phyloP scores from a whole-genome alignment of 64 coral and sea anemone species.

The Montipora sp. region DNA sequence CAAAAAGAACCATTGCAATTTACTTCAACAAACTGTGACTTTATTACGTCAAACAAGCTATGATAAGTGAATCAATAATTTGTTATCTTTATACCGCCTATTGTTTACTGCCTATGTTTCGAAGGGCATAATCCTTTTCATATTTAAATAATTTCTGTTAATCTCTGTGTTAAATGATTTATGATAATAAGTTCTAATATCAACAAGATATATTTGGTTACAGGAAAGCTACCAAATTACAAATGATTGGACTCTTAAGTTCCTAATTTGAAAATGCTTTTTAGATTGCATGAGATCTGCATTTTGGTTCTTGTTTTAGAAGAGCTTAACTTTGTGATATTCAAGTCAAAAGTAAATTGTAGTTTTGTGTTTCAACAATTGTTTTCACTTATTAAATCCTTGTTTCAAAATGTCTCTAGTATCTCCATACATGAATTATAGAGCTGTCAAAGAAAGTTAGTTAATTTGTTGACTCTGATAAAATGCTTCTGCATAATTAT shows the following conservation, averaged over 20 bases:
- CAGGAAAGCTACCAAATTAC: neutral
- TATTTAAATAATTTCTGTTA: neutral
- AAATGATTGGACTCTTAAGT: neutral
- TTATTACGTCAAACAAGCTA: slow-evolving; percentile 40
- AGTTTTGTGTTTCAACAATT: slow-evolving; percentile 29
- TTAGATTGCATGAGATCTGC: neutral
- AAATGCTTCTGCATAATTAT: slow-evolving; percentile 42
- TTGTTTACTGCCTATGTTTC: slow-evolving; percentile 33
- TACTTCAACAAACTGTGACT: slow-evolving; percentile 34
- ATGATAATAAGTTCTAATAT: neutral
- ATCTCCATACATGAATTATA: neutral
- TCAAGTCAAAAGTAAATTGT: slow-evolving; percentile 19
- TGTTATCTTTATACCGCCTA: slow-evolving; percentile 31
- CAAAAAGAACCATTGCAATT: too few relatives aligned
- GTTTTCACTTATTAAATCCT: slow-evolving; percentile 23
- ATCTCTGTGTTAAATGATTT: neutral
- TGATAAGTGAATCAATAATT: neutral
- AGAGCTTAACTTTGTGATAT: neutral
- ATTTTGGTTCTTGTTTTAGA: neutral
- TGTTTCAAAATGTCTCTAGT: slow-evolving; percentile 19
- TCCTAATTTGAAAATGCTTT: neutral
- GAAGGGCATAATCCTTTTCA: slow-evolving; percentile 29
- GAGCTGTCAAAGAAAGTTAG: slow-evolving; percentile 13
- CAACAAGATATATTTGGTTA: neutral
- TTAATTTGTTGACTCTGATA: slow-evolving; percentile 33